Evolutionary conservation across 2,113 vertebrate species (phyloP), one percentile per base, ranked within the genome.

Genomic region (Thunnus thynnus): DNA sequence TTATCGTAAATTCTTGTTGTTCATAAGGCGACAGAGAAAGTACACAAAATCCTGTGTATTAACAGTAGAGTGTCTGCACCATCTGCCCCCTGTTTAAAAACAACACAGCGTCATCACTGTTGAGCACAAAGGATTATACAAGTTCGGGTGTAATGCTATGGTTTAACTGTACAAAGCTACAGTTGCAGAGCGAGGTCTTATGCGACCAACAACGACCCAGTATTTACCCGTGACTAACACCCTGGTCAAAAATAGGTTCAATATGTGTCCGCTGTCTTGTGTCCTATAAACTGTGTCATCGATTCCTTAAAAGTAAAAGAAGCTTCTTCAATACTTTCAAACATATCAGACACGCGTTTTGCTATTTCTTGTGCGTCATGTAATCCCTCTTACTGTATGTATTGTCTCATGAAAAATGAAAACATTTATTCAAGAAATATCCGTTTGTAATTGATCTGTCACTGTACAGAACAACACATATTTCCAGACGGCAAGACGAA

Each of bases 41-140:
- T 18, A 16, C 6, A 10, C 27, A 63, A 62, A 78, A 67, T 69
- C 74, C 32, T 6, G 20, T 46, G 25, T 36, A 60, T 80, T 13
- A 60, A 54, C 61, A 32, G 14, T 51, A 50, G 13, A 41, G 67
- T 72, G 32, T 75, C 72, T 30, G 36, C 30, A 44, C 41, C 66
- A 68, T 65, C 52, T 81, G 74, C 44, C 71, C 66, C 61, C 13
- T 44, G 50, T 47, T 61, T 16, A 65, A 66, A 73, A 87, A 73
- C 75, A 77, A 56, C 72, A 64, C 0, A 17, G 58, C 22, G 41
- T 51, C 56, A 72, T 3, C 61, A 54, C 27, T 64, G 61, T 58
- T 27, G 16, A 58, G 47, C 16, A 79, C 41, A 66, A 4, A 41
- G 76, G 66, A 78, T 78, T 71, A 70, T 55, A 27, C 62, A 0